A percentile compares a stretch with the other conserved stretches of the same genome.
These are phyloP conservation scores for Pionites leucogaster DNA, from an alignment of 2,113 vertebrate species.

Conservation along the genomic window DNA sequence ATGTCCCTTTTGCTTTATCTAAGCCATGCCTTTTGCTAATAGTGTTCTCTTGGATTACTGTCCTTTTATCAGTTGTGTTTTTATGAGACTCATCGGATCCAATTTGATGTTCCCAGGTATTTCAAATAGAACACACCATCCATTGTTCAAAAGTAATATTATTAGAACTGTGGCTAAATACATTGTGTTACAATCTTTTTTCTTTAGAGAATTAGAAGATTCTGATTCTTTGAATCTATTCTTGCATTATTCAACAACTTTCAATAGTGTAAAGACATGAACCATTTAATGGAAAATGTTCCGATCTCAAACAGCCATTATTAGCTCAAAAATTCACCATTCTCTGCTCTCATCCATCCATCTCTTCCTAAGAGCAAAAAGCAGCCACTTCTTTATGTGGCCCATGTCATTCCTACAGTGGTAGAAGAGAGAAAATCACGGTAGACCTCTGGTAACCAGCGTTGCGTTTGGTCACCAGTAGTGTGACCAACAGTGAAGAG, in stretches of 20 bases:
- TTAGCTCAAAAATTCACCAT: neutral
- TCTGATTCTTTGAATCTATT: neutral
- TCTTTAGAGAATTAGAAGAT: neutral
- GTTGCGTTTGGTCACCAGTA: neutral
- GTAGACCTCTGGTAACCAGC: neutral
- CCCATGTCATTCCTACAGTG: neutral
- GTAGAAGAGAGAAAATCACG: neutral
- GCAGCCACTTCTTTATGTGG: fast-evolving
- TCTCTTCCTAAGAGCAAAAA: neutral
- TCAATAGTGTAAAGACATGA: neutral
- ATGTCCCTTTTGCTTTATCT: neutral
- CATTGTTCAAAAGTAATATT: neutral
- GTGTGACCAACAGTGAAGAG: neutral
- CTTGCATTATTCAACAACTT: neutral
- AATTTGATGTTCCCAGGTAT: conserved; percentile 53
- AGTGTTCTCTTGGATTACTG: neutral
- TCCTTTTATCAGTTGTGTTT: conserved; percentile 31
- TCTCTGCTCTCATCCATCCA: neutral
- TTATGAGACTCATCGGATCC: neutral
- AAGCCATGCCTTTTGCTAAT: neutral
- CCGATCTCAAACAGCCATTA: neutral
- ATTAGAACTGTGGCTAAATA: neutral
- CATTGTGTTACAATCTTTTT: no score
- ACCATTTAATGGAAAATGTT: neutral
- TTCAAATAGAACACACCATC: neutral